phyloP scores from a whole-genome alignment of 1,140 invertebrate genomes.

The Fopius arisanus region DNA sequence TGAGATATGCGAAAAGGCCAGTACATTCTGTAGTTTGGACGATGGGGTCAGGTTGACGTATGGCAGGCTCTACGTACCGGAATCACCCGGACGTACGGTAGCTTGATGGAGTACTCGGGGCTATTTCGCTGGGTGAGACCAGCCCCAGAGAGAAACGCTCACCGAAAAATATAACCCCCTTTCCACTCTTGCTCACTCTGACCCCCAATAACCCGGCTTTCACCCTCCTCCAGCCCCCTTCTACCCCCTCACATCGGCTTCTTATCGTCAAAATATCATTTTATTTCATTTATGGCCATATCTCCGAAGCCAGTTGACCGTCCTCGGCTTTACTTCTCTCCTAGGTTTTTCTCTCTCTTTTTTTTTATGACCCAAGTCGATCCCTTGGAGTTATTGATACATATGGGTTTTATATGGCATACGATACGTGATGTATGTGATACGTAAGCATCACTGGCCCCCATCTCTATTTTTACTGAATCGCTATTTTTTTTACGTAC shows the following conservation, averaged over 20 bases:
- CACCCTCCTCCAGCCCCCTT: too few species aligned
- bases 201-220: slow-evolving; percentile 59
- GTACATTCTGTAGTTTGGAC: neutral
- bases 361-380: slow-evolving; percentile 39
- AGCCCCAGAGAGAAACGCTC: neutral
- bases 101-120: slow-evolving; percentile 57
- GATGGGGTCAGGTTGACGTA: slow-evolving; percentile 51
- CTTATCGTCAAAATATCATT: slow-evolving; percentile 65
- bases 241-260: slow-evolving; percentile 45
- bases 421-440: slow-evolving; percentile 5
- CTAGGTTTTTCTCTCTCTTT: slow-evolving; percentile 26
- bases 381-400: slow-evolving; percentile 49
- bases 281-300: slow-evolving; percentile 64
- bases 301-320: slow-evolving; percentile 33
- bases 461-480: neutral
- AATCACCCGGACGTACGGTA: slow-evolving; percentile 52
- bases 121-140: slow-evolving; percentile 27
- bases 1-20: neutral
- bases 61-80: slow-evolving; percentile 52
- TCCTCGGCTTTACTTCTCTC: neutral
- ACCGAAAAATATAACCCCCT: neutral
- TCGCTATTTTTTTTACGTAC: neutral
- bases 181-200: slow-evolving; percentile 42
- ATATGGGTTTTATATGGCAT: slow-evolving; percentile 32
- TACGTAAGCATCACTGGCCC: neutral